These are phyloP conservation scores for Arenicola marina DNA, from an alignment of 2,888 invertebrate genomes.

Conservation along the genomic window DNA sequence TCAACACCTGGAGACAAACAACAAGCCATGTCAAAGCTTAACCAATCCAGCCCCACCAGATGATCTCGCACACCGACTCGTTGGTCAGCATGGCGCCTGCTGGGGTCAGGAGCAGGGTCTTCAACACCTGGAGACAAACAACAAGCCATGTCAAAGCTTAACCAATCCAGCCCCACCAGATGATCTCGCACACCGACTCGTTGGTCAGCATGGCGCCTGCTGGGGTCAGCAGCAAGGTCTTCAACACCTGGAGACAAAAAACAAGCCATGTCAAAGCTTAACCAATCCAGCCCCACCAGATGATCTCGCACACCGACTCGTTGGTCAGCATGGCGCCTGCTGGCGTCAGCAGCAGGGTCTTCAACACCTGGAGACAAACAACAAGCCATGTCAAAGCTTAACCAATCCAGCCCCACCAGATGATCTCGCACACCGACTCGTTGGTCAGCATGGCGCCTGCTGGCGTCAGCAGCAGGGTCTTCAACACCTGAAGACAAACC, in stretches of 20 bases:
- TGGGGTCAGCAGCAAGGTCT: conserved; percentile 86
- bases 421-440: conserved; percentile 96
- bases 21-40: not conserved
- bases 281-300: conserved; percentile 85
- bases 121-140: conserved; percentile 72
- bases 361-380: conserved; percentile 72
- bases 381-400: not conserved
- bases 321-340: conserved; percentile 84
- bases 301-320: conserved; percentile 96
- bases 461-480: conserved; percentile 86
- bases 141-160: not conserved
- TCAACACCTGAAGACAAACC: conserved; percentile 75
- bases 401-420: conserved; percentile 85
- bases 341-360: conserved; percentile 86
- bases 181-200: conserved; percentile 96
- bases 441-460: conserved; percentile 84
- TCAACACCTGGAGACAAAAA: conserved; percentile 72
- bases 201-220: conserved; percentile 84
- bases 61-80: conserved; percentile 96
- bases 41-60: conserved; percentile 85
- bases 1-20: conserved; percentile 72
- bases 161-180: conserved; percentile 85
- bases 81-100: conserved; percentile 84
- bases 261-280: not conserved
- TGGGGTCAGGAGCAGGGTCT: conserved; percentile 86